Evolutionary conservation across 1,140 invertebrate genomes (phyloP).

Genomic region (Platorchestia sp.): DNA sequence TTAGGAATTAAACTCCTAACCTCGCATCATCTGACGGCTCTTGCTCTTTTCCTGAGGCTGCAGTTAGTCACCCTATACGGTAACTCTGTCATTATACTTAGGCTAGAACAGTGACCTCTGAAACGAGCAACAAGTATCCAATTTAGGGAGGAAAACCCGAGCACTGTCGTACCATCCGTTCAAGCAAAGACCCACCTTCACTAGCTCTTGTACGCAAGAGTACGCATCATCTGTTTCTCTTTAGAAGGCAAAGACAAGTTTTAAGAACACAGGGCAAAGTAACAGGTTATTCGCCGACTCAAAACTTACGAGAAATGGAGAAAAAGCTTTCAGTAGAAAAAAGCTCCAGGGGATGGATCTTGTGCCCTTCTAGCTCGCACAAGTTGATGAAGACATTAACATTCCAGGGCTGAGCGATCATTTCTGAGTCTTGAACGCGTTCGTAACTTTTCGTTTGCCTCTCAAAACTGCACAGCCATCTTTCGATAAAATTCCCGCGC

Average conservation of each 20-base stretch:
- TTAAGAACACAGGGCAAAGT: constrained; percentile 3
- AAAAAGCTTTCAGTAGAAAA: constrained; percentile 11
- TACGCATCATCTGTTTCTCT: neutral
- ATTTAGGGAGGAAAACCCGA: neutral
- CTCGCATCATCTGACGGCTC: neutral
- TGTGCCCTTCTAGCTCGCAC: constrained; percentile 51
- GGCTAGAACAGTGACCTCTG: neutral
- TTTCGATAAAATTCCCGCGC: neutral
- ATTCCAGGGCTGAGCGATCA: constrained; percentile 47
- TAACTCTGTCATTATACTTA: neutral
- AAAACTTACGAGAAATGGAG: neutral
- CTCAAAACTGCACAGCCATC: neutral
- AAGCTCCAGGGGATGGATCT: neutral
- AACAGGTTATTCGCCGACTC: constrained; percentile 11
- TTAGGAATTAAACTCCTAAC: neutral
- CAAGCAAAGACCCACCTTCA: neutral
- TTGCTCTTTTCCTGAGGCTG: neutral
- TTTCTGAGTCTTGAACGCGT: constrained; percentile 28
- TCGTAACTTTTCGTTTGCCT: neutral
- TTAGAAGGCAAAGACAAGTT: neutral
- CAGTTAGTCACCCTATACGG: neutral
- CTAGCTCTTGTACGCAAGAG: neutral
- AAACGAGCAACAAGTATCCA: neutral
- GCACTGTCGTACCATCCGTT: neutral
- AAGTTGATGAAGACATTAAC: constrained; percentile 55